Base-by-base conservation (phyloP, 2,113 vertebrate genomes). In the Lepus timidus region DNA sequence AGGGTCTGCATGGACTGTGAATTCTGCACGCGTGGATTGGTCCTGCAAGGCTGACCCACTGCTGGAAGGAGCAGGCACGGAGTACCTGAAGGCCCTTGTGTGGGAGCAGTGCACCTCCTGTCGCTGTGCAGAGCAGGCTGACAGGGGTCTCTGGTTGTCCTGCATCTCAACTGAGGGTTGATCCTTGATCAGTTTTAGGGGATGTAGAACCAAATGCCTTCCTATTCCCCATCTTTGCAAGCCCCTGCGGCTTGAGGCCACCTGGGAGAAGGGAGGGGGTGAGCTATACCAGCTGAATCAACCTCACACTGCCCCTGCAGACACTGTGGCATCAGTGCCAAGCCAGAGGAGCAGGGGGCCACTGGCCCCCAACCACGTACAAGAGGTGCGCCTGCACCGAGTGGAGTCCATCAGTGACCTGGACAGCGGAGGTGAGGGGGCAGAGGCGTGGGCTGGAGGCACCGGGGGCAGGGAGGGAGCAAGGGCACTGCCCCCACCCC, bases 391-490 rank as follows among this genome's bases (percentile, higher is more conserved):
- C 95, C 98, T 99, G 33, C 98, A 98, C 76, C 98, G 97, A 0
- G 99, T 99, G 95, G 99, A 99, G 94, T 99, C 99, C 94, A 99
- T 99, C 97, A 99, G 98, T 1, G 99, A 99, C 95, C 98, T 99
- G 33, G 99, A 99, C 94, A 78, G 93, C 0, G 96, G 92, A 93
- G 95, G 96, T 97, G 65, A 95, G 90, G 3, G 29, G 75, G 12
- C 13, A 7, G 83, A 52, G 49, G 23, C 2, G 0, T 0, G 0
- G 39, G 61, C 10, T 16, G 0, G 14, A 19, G 0, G 4, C 1
- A 2, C 4, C 23, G 81, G 33, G 39, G 6, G 19, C 1, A 19
- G 20, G 19, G 51, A 33, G 36, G 68, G 36, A 7, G 3, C 52
- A 17, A 68, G 51, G 0, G 0, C 55, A 8, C 64, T 25, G 9